Evolutionary conservation across 2,113 vertebrate species (phyloP).

Genomic region (Paradisaea rubra): DNA sequence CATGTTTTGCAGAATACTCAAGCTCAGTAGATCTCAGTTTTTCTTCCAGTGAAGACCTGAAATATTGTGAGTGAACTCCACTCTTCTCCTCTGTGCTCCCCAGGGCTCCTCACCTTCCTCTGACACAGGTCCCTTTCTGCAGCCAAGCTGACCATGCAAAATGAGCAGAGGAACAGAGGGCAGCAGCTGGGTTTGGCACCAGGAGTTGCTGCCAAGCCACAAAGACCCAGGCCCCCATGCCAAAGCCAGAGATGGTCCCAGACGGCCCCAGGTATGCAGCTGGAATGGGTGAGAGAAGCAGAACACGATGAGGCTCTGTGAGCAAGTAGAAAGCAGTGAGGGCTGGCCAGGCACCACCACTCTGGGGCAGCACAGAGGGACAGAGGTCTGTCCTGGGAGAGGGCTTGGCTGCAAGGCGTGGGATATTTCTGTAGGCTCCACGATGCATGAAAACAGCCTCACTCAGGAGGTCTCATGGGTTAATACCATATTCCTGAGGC

Average conservation of each 20-base stretch:
- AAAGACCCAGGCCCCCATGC: background rate
- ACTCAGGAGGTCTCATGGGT: too few relatives aligned
- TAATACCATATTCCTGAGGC: background rate
- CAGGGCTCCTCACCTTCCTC: background rate
- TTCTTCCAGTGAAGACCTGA: background rate
- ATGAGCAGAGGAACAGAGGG: background rate
- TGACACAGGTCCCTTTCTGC: background rate
- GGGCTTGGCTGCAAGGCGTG: background rate
- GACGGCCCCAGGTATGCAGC: rapidly evolving
- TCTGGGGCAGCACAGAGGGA: too few relatives aligned
- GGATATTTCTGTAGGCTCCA: background rate
- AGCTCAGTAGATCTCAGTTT: background rate
- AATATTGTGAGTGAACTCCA: background rate
- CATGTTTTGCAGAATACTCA: background rate
- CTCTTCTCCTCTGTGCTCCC: background rate
- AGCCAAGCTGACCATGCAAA: background rate
- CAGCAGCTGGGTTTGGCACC: background rate
- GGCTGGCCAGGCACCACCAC: rapidly evolving
- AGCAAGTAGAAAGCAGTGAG: background rate
- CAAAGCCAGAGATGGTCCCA: background rate
- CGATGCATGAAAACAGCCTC: rapidly evolving
- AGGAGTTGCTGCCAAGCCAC: background rate
- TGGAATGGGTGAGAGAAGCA: background rate
- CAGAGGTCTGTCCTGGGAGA: too few relatives aligned
- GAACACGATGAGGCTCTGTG: rapidly evolving